Evolutionary conservation across 2,797 vertebrate genomes (phyloP), one percentile per base, ranked within the genome.

Genomic region (Ataeniobius toweri): DNA sequence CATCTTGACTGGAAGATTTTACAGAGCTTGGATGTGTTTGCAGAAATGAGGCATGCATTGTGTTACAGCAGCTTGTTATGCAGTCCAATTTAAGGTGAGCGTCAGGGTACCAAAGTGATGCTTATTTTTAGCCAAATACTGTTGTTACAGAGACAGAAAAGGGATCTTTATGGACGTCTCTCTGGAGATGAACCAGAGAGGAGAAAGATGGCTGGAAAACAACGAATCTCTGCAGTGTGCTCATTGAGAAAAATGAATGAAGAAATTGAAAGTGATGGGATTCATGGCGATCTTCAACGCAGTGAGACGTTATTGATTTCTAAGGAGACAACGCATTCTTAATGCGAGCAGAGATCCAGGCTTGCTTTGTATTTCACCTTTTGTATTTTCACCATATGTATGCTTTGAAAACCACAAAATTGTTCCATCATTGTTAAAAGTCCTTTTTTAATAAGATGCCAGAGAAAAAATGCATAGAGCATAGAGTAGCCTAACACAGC

Each of bases 221-320:
- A 76, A 46, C 70, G 76, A 74, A 85, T 91, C 83, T 83, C 89
- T 28, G 61, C 78, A 36, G 75, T 68, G 81, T 77, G 73, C 84
- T 91, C 80, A 88, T 81, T 85, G 83, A 89, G 87, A 93, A 79
- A 83, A 89, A 90, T 85, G 86, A 83, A 87, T 82, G 80, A 88
- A 92, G 89, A 87, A 75, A 92, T 93, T 78, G 83, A 88, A 93
- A 85, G 88, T 51, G 86, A 94, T 89, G 86, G 88, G 76, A 74
- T 80, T 88, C 73, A 81, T 85, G 81, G 78, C 55, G 81, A 91
- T 93, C 84, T 87, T 87, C 85, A 87, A 88, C 76, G 86, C 88
- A 84, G 84, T 85, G 83, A 91, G 88, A 91, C 85, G 73, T 89
- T 94, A 94, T 94, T 91, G 92, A 94, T 94, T 94, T 92, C 81